Evolutionary conservation across 2,113 vertebrate genomes (phyloP), one percentile per base, ranked within the genome.

Genomic region (Ailuropoda melanoleuca): DNA sequence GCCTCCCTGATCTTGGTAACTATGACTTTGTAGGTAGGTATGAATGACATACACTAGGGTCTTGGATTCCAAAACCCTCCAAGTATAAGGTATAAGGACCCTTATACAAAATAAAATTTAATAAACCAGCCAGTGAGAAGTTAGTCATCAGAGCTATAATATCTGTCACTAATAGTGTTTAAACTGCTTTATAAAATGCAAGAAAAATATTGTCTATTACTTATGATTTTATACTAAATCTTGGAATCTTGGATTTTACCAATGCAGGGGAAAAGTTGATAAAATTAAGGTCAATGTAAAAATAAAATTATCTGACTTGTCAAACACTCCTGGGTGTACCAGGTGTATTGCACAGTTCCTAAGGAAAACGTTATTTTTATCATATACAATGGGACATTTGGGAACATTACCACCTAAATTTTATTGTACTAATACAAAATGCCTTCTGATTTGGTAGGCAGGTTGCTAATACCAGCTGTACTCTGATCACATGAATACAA

Each of bases 341-440:
- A 86, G 81, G 90, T 93, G 4, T 64, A 88, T 12, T 18, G 26
- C 46, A 75, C 12, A 75, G 81, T 64, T 94, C 88, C 91, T 43
- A 72, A 58, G 46, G n/a, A 77, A 77, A n/a, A 94, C 96, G 75
- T 55, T 95, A 98, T 96, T 98, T 98, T 97, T 97, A 96, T 60
- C 1, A 0, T 88, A 88, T 60, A 96, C 66, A 89, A 34, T 19
- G 66, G 90, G 21, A 95, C 43, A 68, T 39, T 78, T 77, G 82
- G 82, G 86, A 93, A 97, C 92, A 93, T 70, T 66, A 85, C 17
- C 43, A 74, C 14, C 81, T 93, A 53, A 8, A 97, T 91, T 95
- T 74, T 93, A 66, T 72, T 88, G 64, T 48, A 60, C 55, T 77
- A 26, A 34, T 21, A 55, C 24, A 50, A 84, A 94, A 82, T 72